Base-by-base conservation (phyloP, 1,140 invertebrate species). In the Lamellibrachia luymesi region DNA sequence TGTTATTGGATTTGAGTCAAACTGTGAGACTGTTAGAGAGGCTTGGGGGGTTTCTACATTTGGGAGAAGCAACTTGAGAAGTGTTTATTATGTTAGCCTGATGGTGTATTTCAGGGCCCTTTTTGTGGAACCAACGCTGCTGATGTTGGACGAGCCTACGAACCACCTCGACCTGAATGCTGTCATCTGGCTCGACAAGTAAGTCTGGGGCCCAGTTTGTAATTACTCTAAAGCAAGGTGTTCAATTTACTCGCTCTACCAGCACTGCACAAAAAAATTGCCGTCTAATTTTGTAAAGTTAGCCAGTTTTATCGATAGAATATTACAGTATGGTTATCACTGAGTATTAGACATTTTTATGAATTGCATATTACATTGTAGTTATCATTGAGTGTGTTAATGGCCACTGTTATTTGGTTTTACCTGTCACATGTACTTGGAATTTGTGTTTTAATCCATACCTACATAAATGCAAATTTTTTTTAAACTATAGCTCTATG, bases 151-250 rank as follows among this genome's bases (percentile, higher is more conserved):
- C 96, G 99, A 99, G 97, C 99, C 99, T 94, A 97, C 97, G 4
- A 97, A 97, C 95, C 97, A 97, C 95, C 95, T 97, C n/a, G 99
- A 99, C 97, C 97, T 99, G 38, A 99, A 99, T 96, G 99, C 99
- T 94, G 99, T 99, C 92, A 99, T 99, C 97, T 99, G 99, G 99
- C 97, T 99, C 17, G 99, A 99, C 95, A 99, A 99, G 97, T 98
- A 97, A 97, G 97, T 97, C 90, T 4, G 64, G 6, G 1, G 25
- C 7, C 2, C 2, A 17, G 64, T 80, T 80, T 80, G 25, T 80
- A 38, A 38, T 38, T 38, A 38, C 38, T 38, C 38, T 38, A 80
- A 17, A 80, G 17, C 64, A 80, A 38, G 38, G 6, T 80, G 64
- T 80, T 80, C 52, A 6, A 13, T 80, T 80, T 80, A 80, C 64